Conservation (phyloP, 2,888 invertebrate species). For the Ypsolopha sequella region DNA sequence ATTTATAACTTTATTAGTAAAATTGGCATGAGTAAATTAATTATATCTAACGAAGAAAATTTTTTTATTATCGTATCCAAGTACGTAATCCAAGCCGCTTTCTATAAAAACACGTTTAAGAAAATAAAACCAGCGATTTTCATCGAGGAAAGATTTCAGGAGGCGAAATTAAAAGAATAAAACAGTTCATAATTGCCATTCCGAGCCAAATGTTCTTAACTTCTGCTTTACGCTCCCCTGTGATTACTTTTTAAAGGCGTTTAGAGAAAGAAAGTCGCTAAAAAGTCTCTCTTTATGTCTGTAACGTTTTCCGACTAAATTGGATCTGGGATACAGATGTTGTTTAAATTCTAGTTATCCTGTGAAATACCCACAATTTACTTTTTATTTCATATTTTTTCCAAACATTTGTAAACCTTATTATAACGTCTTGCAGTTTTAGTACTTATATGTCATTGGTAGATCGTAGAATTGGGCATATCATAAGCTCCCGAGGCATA, state of each 20-base stretch:
- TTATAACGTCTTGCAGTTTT: too few species aligned
- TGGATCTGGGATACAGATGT: background rate
- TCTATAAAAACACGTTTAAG: too few species aligned
- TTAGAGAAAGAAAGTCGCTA: conserved; percentile 24
- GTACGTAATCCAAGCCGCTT: too few species aligned
- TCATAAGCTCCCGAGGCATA: too few species aligned
- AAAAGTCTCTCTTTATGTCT: conserved; percentile 12
- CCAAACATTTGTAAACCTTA: background rate
- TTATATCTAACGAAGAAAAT: too few species aligned
- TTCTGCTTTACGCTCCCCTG: conserved; percentile 33
- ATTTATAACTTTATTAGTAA: too few species aligned
- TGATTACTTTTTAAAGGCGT: conserved; percentile 62
- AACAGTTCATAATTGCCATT: conserved; percentile 45
- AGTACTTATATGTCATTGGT: too few species aligned
- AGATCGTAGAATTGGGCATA: too few species aligned
- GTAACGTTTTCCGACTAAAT: background rate
- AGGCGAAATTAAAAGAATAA: conserved; percentile 51
- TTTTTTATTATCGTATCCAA: too few species aligned
- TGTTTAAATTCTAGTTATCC: background rate
- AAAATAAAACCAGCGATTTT: conserved; percentile 8
- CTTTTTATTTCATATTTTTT: background rate
- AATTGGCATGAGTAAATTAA: too few species aligned
- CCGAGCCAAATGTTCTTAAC: conserved; percentile 47
- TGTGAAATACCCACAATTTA: background rate
- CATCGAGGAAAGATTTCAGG: conserved; percentile 27